phyloP scores from a whole-genome alignment of 2,888 invertebrate genomes.

The Drosophila algonquin region DNA sequence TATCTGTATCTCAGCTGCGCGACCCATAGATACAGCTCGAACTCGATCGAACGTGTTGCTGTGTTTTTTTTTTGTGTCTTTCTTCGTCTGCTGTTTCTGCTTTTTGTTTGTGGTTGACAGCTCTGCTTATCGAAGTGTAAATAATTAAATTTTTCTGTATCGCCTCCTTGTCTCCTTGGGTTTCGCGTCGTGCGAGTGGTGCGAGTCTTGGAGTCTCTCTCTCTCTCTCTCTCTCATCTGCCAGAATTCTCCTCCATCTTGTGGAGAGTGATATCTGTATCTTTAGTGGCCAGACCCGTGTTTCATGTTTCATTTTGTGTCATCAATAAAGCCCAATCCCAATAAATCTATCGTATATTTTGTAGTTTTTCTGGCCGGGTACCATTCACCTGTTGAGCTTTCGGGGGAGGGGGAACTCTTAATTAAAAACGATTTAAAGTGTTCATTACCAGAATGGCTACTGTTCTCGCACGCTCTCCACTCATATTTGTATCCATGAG shows the following conservation, averaged over 20 bases:
- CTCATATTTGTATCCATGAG: conserved; percentile 70
- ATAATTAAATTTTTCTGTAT: conserved; percentile 66
- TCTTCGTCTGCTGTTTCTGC: conserved; percentile 40
- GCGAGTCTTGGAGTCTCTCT: not conserved
- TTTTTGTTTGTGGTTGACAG: conserved; percentile 70
- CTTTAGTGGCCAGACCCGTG: conserved; percentile 1
- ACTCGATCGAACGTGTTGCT: conserved; percentile 44
- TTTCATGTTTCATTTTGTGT: conserved; percentile 25
- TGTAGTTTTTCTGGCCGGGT: not conserved
- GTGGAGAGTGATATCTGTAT: conserved; percentile 19
- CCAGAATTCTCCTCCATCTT: conserved; percentile 29
- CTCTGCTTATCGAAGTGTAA: conserved; percentile 76
- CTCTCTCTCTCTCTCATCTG: not conserved
- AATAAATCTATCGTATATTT: conserved; percentile 26
- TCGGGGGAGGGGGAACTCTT: conserved; percentile 60
- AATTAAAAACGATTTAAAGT: conserved; percentile 83
- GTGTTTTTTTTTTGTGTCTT: conserved; percentile 3
- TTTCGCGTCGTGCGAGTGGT: not conserved
- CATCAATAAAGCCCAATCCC: conserved; percentile 32
- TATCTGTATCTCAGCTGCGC: conserved; percentile 62
- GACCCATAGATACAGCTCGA: conserved; percentile 65
- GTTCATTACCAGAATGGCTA: conserved; percentile 81
- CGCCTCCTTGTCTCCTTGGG: conserved; percentile 23
- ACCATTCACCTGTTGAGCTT: conserved; percentile 54
- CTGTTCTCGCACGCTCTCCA: conserved; percentile 64